Percentiles rank a stretch among this genome's conserved stretches.
Conservation (phyloP, 2,888 invertebrate species). For the Tolmerus cingulatus region DNA sequence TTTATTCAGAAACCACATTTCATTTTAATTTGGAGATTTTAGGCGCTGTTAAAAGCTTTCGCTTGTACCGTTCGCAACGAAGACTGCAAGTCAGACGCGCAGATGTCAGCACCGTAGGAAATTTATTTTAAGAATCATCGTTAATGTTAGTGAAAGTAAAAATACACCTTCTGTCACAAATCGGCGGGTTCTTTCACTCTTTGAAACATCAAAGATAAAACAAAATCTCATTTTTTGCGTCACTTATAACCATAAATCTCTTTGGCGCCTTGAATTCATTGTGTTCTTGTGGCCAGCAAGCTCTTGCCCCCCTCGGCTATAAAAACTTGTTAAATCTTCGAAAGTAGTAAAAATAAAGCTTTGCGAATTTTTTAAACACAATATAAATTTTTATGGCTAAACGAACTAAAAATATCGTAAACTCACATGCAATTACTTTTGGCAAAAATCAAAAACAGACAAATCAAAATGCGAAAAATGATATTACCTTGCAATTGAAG, state of each 20-base stretch:
- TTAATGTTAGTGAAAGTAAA: background rate
- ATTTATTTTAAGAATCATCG: background rate
- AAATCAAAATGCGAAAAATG: background rate
- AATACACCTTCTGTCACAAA: background rate
- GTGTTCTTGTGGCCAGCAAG: background rate
- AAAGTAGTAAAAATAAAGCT: background rate
- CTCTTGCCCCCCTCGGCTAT: background rate
- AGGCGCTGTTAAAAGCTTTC: background rate
- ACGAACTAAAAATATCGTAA: background rate
- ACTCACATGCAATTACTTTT: background rate
- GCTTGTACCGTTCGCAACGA: background rate
- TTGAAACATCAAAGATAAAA: background rate
- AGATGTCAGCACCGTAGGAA: background rate
- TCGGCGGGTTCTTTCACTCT: background rate
- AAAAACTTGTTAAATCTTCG: background rate
- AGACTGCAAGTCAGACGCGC: background rate
- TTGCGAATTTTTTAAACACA: background rate
- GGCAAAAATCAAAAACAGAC: background rate
- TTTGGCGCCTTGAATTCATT: background rate
- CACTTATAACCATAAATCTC: background rate
- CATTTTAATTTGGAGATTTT: background rate
- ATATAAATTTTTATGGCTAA: background rate
- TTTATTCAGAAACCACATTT: background rate
- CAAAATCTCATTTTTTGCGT: background rate
- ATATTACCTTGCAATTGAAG: conserved; percentile 14